Evolutionary conservation across 2,888 invertebrate species (phyloP).

Genomic region (Drosophila rellima): DNA sequence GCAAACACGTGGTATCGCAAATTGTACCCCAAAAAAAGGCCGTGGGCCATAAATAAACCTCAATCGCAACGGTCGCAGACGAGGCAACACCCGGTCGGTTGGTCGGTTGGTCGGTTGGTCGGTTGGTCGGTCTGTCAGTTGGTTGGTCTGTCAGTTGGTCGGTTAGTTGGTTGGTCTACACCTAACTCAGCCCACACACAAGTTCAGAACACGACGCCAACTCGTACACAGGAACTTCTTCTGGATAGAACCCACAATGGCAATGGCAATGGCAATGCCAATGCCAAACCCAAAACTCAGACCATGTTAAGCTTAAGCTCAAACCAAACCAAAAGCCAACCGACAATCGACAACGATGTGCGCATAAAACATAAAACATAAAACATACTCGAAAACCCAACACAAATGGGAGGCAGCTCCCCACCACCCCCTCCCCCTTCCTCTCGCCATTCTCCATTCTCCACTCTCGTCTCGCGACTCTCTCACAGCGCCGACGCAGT

Average conservation of each 20-base stretch:
- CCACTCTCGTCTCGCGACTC: slow-evolving; percentile 9
- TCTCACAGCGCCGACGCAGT: slow-evolving; percentile 75
- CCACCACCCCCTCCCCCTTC: too few relatives aligned
- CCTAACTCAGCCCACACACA: slow-evolving; percentile 27
- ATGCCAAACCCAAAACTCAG: slow-evolving; percentile 1
- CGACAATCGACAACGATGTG: slow-evolving; percentile 25
- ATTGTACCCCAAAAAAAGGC: slow-evolving; percentile 63
- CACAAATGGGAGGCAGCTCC: too few relatives aligned
- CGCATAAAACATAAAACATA: slow-evolving; percentile 55
- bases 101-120: too few relatives aligned
- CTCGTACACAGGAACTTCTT: slow-evolving; percentile 3
- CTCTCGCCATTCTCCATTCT: too few relatives aligned
- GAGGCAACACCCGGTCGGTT: slow-evolving; percentile 40
- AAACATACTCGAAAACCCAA: slow-evolving; percentile 52
- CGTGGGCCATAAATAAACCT: slow-evolving; percentile 81
- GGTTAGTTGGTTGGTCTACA: background rate
- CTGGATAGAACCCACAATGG: slow-evolving; percentile 23
- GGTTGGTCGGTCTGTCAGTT: background rate
- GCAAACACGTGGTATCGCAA: slow-evolving; percentile 75
- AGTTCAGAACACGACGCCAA: slow-evolving; percentile 1
- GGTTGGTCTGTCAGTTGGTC: too few relatives aligned
- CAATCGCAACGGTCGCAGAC: slow-evolving; percentile 62
- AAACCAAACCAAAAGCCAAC: slow-evolving; percentile 18
- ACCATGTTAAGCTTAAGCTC: slow-evolving; percentile 1
- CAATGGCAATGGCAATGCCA: background rate